A percentile compares a stretch with the other conserved stretches of the same genome.
Evolutionary conservation across 2,113 vertebrate species (phyloP).

Genomic region (Loxodonta africana): DNA sequence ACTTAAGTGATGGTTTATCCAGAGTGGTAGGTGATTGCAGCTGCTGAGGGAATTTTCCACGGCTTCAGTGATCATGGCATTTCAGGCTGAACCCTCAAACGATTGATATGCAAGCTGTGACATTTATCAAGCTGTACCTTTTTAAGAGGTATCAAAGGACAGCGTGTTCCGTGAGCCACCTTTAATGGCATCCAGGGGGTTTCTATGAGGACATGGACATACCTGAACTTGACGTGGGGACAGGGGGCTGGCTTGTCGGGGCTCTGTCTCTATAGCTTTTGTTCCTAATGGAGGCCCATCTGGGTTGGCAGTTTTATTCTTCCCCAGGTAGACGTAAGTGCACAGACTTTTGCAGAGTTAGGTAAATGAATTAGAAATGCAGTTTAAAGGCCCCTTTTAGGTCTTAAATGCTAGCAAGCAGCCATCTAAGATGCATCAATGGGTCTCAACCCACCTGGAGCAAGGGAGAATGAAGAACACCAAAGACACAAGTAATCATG

Average conservation of each 20-base stretch:
- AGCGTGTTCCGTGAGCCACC: background rate
- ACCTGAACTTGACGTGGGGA: background rate
- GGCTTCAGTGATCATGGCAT: background rate
- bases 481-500: no score
- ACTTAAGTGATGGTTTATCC: background rate
- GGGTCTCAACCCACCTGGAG: no score
- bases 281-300: background rate
- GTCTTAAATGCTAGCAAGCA: no score
- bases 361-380: background rate
- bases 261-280: background rate
- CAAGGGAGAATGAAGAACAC: no score
- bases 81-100: background rate
- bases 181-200: background rate
- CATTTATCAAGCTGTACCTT: background rate
- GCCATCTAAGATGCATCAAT: no score
- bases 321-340: background rate
- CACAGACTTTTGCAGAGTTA: background rate
- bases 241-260: accelerated
- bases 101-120: background rate
- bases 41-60: background rate
- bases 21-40: background rate
- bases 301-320: background rate
- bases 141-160: background rate
- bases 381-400: background rate
- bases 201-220: background rate